These are phyloP conservation scores for Plecotus auritus DNA, from an alignment of 2,113 vertebrate genomes.

Conservation along the genomic window DNA sequence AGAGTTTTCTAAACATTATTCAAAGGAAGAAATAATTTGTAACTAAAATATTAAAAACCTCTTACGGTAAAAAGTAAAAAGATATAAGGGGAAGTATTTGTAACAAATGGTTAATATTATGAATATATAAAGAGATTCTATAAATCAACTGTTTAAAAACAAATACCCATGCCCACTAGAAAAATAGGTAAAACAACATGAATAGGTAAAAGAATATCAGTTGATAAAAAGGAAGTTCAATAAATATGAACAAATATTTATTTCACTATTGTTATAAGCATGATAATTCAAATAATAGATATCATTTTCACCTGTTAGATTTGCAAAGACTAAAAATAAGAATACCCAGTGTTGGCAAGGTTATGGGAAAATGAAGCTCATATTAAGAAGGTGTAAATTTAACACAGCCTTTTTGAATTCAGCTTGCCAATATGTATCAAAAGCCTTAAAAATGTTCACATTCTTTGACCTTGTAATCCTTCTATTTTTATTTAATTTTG, in stretches of 20 bases:
- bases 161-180: background rate
- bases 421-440: constrained; percentile 24
- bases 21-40: constrained; percentile 16
- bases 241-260: constrained; percentile 30
- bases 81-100: background rate
- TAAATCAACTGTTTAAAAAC: constrained; percentile 37
- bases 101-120: constrained; percentile 29
- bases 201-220: background rate
- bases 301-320: background rate
- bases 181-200: constrained; percentile 12
- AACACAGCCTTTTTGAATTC: background rate
- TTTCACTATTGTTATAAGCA: constrained; percentile 31
- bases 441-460: constrained; percentile 25
- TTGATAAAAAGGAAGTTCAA: background rate
- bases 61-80: background rate
- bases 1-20: constrained; percentile 45
- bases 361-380: background rate
- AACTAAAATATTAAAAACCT: background rate
- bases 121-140: constrained; percentile 33
- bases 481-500: background rate
- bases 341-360: background rate
- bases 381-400: background rate
- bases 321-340: constrained; percentile 28
- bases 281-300: constrained; percentile 22
- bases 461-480: constrained; percentile 38